Evolutionary conservation across 2,888 invertebrate species (phyloP), one percentile per base, ranked within the genome.

Genomic region (Dicyrtomina minuta): DNA sequence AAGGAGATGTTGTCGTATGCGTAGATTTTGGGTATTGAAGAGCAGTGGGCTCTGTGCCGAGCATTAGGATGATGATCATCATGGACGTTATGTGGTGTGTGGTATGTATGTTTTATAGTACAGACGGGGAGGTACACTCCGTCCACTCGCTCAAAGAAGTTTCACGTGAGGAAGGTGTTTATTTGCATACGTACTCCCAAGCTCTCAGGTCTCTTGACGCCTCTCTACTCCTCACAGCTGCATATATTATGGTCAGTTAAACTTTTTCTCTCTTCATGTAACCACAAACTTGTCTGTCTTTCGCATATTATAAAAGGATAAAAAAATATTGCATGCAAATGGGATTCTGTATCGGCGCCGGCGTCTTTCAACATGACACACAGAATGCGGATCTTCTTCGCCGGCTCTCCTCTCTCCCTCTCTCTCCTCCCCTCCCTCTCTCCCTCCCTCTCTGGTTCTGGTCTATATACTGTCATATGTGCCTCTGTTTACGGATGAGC

Each of bases 351-450:
- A 64, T 62, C 72, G 72, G 72, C 72, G 69, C 69, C 72, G 72
- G 59, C 66, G 51, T 59, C 65, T 65, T 66, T 62, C 49, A 33
- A 39, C 67, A 56, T 65, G 66, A 73, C 66, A 66, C 46, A 60
- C 68, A 71, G 73, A 73, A 71, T 73, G 73, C 70, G 70, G 70
- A 73, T 73, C 73, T 72, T 70, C 67, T 61, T 69, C 69, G 55
- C 27, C 66, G 66, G 67, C 60, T 60, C 67, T 39, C 58, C 39
- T 58, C 58, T 53, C n/a, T n/a, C n/a, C n/a, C n/a, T n/a, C n/a
- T n/a, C n/a, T n/a, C n/a, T n/a, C n/a, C n/a, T n/a, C n/a, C n/a
- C n/a, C 46, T 5, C 13, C 13, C 17, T 64, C 15, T 69, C 27
- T 62, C 56, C 22, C 12, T 26, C 58, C 46, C 15, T 55, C 22